Base-by-base conservation (phyloP, 2,888 invertebrate species). In the Liodrosophila aerea region DNA sequence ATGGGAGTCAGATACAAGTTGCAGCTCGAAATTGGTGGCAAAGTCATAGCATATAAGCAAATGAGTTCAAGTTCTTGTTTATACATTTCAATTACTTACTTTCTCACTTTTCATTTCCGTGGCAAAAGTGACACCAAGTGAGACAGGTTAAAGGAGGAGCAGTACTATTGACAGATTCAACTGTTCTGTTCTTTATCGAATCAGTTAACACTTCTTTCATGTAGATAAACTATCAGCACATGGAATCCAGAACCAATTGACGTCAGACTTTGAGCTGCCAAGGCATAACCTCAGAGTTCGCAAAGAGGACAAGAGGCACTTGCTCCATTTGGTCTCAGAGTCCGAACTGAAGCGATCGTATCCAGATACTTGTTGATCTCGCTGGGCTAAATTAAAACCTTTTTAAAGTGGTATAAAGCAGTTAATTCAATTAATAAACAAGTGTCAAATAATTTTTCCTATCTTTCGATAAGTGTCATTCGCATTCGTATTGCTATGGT, bases 381-480 rank as follows among this genome's bases (percentile, higher is more conserved):
- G 16, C 33, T 37, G 54, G 31, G 40, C 34, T 54, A 64, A 71
- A 61, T 54, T 61, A 45, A 77, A 69, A 84, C 77, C 69, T 63
- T 86, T 68, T 74, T 52, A 61, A 81, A 84, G 85, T 84, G 85
- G 86, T 72, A 81, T 68, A 72, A 81, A 68, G 81, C 81, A 76
- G 81, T 81, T 80, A 74, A 86, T 76, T 86, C 60, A 81, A 81
- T 81, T 86, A 84, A 72, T 72, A 73, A 69, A 53, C 64, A 36
- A 58, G 85, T 85, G 78, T 74, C 64, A 78, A 78, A 68, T 54
- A 60, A 58, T 64, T 49, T 30, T 64, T 57, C 44, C 49, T 45
- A 45, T 45, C 56, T 46, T 31, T 43, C 29, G 40, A 62, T 57
- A 50, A 45, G 22, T 34, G 30, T 1, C 34, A 30, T 45, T 61